A percentile compares a stretch with the other conserved stretches of the same genome.
phyloP scores from a whole-genome alignment of 2,113 vertebrate genomes.

The Chionis minor region DNA sequence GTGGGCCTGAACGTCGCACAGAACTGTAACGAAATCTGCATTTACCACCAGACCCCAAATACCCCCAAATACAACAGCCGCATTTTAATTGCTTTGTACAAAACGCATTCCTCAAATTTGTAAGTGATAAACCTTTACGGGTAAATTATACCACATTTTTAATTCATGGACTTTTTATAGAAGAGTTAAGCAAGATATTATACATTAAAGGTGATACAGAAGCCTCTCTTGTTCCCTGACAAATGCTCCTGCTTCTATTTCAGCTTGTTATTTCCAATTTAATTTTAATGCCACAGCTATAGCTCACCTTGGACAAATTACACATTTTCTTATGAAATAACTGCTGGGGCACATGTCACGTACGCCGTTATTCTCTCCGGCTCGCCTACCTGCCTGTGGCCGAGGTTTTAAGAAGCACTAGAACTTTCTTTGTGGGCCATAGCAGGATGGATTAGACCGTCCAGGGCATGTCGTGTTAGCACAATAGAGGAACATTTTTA shows the following conservation, averaged over 20 bases:
- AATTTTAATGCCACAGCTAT: background rate
- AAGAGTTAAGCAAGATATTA: background rate
- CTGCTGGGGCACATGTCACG: background rate
- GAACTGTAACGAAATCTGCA: background rate
- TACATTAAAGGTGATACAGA: background rate
- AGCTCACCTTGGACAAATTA: slow-evolving; percentile 10
- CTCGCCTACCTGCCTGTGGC: slow-evolving; percentile 48
- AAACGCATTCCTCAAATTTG: background rate
- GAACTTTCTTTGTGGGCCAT: slow-evolving; percentile 72
- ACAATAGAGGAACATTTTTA: slow-evolving; percentile 80
- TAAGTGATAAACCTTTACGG: background rate
- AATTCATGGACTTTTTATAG: background rate
- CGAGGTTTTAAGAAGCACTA: slow-evolving; percentile 65
- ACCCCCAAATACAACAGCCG: background rate
- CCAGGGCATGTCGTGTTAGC: slow-evolving; percentile 69
- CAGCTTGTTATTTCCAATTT: background rate
- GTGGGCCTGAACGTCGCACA: background rate
- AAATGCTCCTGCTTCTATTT: background rate
- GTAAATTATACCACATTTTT: background rate
- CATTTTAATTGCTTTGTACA: background rate
- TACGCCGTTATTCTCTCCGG: background rate
- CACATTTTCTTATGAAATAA: background rate
- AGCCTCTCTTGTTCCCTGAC: background rate
- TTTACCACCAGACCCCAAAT: background rate
- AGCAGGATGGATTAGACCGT: slow-evolving; percentile 72